Evolutionary conservation across 2,888 invertebrate genomes (phyloP).

Genomic region (Chaetogeoica ovagalla): DNA sequence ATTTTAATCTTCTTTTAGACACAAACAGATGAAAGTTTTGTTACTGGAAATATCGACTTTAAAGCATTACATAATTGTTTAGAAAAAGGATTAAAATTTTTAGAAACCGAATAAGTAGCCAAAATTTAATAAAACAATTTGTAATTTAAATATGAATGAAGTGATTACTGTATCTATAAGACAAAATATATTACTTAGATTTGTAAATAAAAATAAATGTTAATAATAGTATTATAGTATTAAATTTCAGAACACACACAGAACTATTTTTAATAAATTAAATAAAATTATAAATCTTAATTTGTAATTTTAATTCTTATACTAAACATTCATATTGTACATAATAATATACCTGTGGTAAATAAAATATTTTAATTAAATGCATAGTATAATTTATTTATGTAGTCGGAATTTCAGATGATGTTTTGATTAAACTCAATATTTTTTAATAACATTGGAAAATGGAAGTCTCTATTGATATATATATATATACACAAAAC

Average conservation of each 20-base stretch:
- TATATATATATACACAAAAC: not conserved
- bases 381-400: conserved; percentile 18
- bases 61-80: conserved; percentile 17
- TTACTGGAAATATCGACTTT: not conserved
- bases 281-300: no score
- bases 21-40: conserved; percentile 8
- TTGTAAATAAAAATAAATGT: no score
- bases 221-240: no score
- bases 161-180: no score
- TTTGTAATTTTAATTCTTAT: no score
- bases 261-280: no score
- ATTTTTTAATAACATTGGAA: conserved; percentile 24
- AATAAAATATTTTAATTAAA: not conserved
- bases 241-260: no score
- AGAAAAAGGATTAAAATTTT: conserved; percentile 15
- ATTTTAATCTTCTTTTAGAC: conserved; percentile 1
- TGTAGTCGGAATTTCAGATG: conserved; percentile 18
- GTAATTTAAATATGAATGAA: no score
- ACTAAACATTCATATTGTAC: no score
- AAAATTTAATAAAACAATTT: no score
- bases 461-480: conserved; percentile 14
- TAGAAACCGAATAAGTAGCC: conserved; percentile 11
- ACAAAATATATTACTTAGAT: no score
- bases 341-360: not conserved
- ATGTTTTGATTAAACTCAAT: conserved; percentile 35